phyloP scores from a whole-genome alignment of 1,140 invertebrate genomes.

The Drosophila athabasca region DNA sequence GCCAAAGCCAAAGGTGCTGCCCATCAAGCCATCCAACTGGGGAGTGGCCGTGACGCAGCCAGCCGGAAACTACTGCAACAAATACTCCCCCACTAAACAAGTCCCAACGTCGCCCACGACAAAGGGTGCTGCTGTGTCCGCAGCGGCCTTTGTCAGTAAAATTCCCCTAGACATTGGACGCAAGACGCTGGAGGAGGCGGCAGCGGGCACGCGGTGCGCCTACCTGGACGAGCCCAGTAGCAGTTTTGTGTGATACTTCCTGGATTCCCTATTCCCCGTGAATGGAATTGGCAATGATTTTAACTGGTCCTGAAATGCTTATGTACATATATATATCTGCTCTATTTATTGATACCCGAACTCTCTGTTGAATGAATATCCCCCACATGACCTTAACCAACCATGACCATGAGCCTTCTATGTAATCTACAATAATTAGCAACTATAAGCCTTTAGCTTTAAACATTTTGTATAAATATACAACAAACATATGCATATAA shows the following conservation, averaged over 20 bases:
- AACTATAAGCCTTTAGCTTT: conserved; percentile 38
- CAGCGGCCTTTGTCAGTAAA: conserved; percentile 52
- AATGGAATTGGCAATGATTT: conserved; percentile 15
- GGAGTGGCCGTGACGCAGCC: conserved; percentile 62
- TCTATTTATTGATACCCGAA: conserved; percentile 61
- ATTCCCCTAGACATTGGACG: conserved; percentile 62
- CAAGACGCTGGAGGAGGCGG: conserved; percentile 59
- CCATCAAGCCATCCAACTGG: conserved; percentile 86
- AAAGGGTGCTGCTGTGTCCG: conserved; percentile 37
- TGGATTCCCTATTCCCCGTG: not conserved
- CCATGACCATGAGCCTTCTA: conserved; percentile 54
- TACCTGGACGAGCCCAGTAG: conserved; percentile 87
- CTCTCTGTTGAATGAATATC: conserved; percentile 24
- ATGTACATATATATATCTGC: conserved; percentile 35
- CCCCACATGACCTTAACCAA: conserved; percentile 5
- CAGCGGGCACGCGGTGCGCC: conserved; percentile 74
- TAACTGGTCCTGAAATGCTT: conserved; percentile 24
- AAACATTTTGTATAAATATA: conserved; percentile 55
- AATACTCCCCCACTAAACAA: conserved; percentile 65
- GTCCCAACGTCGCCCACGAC: conserved; percentile 28
- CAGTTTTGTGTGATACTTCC: conserved; percentile 85
- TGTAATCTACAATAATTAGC: conserved; percentile 55
- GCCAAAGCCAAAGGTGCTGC: conserved; percentile 86
- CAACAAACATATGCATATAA: conserved; percentile 9
- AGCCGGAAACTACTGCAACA: conserved; percentile 62